These are phyloP conservation scores for Gallirallus australis DNA, from an alignment of 2,797 vertebrate species.

Conservation along the genomic window DNA sequence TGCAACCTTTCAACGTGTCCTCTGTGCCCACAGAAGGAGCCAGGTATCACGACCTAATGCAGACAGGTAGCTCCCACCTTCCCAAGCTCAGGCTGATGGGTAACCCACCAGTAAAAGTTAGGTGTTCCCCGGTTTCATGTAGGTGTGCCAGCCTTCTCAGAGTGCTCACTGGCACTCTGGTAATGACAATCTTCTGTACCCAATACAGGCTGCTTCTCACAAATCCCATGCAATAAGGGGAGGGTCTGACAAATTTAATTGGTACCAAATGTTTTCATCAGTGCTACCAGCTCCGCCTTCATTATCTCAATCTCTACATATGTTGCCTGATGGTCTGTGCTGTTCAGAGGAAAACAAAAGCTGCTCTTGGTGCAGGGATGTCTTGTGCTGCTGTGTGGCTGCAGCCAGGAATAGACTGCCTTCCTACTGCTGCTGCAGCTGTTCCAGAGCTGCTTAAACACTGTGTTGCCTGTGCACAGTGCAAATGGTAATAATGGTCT, in stretches of 20 bases:
- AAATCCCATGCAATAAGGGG: background rate
- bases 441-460: background rate
- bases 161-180: background rate
- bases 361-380: background rate
- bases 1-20: background rate
- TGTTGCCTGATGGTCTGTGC: background rate
- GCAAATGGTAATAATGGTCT: no score
- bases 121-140: background rate
- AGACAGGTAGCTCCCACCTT: background rate
- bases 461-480: fast-evolving
- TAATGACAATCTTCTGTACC: background rate
- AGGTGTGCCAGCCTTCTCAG: background rate
- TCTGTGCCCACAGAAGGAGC: background rate
- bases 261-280: background rate
- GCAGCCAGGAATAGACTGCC: background rate
- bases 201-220: background rate
- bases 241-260: background rate
- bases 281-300: background rate
- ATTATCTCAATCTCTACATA: background rate
- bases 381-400: background rate
- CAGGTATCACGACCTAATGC: background rate
- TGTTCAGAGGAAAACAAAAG: background rate
- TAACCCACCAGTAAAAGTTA: background rate
- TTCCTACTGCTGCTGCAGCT: background rate
- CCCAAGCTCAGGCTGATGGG: background rate